phyloP scores from a whole-genome alignment of 2,113 vertebrate genomes.

The Bettongia penicillata region DNA sequence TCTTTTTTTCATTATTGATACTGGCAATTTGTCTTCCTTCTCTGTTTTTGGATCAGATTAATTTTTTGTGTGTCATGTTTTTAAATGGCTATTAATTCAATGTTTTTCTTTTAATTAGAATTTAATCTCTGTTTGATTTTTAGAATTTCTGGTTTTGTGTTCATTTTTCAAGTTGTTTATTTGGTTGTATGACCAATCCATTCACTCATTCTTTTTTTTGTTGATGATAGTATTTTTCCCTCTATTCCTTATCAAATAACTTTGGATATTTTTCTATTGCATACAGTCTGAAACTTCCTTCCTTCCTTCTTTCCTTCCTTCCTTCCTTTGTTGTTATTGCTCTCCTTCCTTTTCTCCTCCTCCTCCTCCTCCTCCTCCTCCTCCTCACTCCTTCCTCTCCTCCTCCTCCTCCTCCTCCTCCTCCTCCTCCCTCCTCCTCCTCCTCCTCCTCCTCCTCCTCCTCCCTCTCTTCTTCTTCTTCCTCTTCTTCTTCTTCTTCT shows the following conservation, averaged over 20 bases:
- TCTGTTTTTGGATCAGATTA: not conserved
- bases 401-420: too few species aligned
- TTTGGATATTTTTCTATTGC: not conserved
- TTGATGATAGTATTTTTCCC: not conserved
- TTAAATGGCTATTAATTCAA: not conserved
- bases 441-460: too few species aligned
- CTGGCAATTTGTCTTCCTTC: not conserved
- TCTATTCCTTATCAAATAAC: not conserved
- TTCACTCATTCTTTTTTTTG: not conserved
- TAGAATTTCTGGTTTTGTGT: not conserved
- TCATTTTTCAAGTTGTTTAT: not conserved
- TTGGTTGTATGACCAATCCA: not conserved
- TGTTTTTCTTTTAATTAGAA: not conserved
- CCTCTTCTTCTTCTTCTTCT: too few species aligned
- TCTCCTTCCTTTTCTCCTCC: too few species aligned
- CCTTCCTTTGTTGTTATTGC: too few species aligned
- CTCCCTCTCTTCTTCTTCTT: too few species aligned
- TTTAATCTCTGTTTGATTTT: not conserved
- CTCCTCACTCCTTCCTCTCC: too few species aligned
- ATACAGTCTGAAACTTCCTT: not conserved
- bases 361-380: too few species aligned
- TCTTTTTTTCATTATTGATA: not conserved
- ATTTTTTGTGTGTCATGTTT: not conserved
- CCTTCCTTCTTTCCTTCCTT: too few species aligned
- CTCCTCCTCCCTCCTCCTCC: too few species aligned